These are phyloP conservation scores for Poeciliopsis paucimaculata DNA, from an alignment of 2,797 vertebrate species.

Conservation along the genomic window DNA sequence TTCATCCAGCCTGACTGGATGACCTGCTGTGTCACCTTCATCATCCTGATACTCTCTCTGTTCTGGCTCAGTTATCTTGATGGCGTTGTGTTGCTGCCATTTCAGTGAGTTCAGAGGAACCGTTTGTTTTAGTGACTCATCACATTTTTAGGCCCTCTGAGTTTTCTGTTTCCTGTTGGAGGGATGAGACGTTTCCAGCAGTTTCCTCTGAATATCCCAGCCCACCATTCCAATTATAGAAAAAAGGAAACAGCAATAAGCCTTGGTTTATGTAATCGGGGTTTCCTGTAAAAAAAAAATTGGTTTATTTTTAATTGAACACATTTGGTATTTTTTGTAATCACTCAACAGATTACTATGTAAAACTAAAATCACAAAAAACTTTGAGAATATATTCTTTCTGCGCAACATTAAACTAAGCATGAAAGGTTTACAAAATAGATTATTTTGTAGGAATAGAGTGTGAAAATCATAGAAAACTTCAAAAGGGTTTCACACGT, in stretches of 20 bases:
- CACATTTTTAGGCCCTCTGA: background rate
- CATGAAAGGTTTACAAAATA: too few species aligned
- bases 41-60: background rate
- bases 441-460: too few species aligned
- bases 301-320: background rate
- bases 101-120: background rate
- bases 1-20: background rate
- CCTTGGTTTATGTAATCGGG: background rate
- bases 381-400: too few species aligned
- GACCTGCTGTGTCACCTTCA: background rate
- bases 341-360: background rate
- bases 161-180: constrained; percentile 1
- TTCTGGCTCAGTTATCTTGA: background rate
- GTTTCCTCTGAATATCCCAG: constrained; percentile 9
- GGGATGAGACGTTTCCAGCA: background rate
- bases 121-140: background rate
- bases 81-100: background rate
- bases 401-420: too few species aligned
- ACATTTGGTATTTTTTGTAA: too few species aligned
- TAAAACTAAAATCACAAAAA: too few species aligned
- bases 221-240: background rate
- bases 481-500: too few species aligned
- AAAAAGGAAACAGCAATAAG: background rate
- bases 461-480: too few species aligned
- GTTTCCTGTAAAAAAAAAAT: background rate